Evolutionary conservation across 1,140 invertebrate genomes (phyloP).

Genomic region (Drosophila triauraria): DNA sequence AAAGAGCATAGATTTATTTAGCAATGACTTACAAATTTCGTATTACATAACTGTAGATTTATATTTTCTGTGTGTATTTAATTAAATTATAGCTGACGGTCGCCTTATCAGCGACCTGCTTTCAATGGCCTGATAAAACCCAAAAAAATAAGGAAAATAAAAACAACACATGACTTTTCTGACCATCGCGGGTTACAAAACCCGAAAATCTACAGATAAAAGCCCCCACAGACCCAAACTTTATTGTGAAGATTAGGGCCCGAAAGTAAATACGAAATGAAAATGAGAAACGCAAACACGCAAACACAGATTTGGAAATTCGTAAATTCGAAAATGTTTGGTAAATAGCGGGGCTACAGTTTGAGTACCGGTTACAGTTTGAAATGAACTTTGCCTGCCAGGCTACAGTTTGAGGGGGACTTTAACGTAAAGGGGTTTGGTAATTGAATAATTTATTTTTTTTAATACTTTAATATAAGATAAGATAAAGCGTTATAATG

Average conservation of each 20-base stretch:
- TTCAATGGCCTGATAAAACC: conserved; percentile 64
- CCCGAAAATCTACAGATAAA: conserved; percentile 30
- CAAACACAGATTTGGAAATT: conserved; percentile 59
- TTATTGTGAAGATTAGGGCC: conserved; percentile 33
- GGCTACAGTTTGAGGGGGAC: conserved; percentile 6
- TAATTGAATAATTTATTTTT: neutral
- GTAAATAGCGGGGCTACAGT: conserved; percentile 33
- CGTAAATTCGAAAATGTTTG: conserved; percentile 34
- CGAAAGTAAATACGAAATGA: conserved; percentile 25
- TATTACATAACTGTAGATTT: conserved; percentile 5
- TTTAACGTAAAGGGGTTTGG: neutral
- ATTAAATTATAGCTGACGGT: conserved; percentile 51
- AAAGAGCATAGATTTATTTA: too few species aligned
- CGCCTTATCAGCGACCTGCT: conserved; percentile 74
- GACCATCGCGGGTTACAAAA: conserved; percentile 46
- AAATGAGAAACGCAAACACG: conserved; percentile 45
- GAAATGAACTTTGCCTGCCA: conserved; percentile 1
- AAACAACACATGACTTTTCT: conserved; percentile 49
- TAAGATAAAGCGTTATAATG: neutral
- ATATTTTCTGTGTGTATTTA: conserved; percentile 15
- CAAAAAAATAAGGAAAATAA: conserved; percentile 16
- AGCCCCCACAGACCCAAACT: conserved; percentile 27
- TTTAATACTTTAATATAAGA: neutral
- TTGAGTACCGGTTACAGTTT: conserved; percentile 25
- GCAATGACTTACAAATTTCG: conserved; percentile 12